Conservation (phyloP, 2,113 vertebrate species). For the Bungarus multicinctus region DNA sequence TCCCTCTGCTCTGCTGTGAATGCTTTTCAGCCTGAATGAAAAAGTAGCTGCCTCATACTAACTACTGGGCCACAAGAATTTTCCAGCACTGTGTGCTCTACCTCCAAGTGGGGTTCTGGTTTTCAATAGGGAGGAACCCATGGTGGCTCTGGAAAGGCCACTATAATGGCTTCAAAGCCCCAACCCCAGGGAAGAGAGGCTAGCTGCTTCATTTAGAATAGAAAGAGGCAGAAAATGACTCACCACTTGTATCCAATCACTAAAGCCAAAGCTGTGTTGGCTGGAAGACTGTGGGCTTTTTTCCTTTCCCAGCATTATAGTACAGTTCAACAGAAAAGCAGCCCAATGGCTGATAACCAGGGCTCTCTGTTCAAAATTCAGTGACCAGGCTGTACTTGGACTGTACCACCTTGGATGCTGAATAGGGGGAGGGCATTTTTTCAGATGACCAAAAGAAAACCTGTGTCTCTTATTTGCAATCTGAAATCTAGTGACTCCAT, state of each 20-base stretch:
- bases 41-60: constrained; percentile 18
- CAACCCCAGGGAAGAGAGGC: constrained; percentile 37
- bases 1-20: constrained; percentile 9
- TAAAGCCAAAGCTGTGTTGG: constrained; percentile 71
- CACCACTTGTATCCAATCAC: constrained; percentile 73
- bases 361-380: neutral
- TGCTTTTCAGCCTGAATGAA: constrained; percentile 34
- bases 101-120: neutral
- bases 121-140: too few relatives aligned
- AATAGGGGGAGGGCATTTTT: neutral
- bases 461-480: neutral
- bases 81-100: neutral
- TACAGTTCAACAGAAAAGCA: constrained; percentile 61
- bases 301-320: constrained; percentile 55
- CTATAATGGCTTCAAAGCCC: constrained; percentile 43
- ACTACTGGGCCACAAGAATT: neutral
- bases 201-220: constrained; percentile 17
- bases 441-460: neutral
- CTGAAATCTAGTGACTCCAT: neutral
- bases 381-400: neutral
- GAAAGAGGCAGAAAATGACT: constrained; percentile 62
- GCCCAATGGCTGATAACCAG: constrained; percentile 47
- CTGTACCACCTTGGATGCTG: neutral
- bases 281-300: constrained; percentile 67
- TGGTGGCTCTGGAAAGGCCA: constrained; percentile 1